Evolutionary conservation across 2,888 invertebrate species (phyloP).

Genomic region (Dendrolimus pini): DNA sequence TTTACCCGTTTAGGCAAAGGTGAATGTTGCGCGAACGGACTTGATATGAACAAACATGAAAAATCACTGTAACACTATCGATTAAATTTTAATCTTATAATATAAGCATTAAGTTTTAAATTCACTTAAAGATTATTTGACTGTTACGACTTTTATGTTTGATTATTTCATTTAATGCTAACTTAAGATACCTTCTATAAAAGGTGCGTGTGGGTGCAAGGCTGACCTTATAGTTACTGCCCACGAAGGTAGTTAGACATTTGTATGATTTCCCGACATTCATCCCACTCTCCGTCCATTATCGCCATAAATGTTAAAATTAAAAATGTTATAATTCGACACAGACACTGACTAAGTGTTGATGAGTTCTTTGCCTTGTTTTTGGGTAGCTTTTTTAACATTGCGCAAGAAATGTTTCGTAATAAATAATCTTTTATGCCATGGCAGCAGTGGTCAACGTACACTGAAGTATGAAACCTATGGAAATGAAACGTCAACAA

Average conservation of each 20-base stretch:
- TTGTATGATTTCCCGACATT: conserved; percentile 62
- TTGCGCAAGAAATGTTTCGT: too few species aligned
- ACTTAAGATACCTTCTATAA: conserved; percentile 54
- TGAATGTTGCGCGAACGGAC: conserved; percentile 68
- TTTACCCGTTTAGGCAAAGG: conserved; percentile 73
- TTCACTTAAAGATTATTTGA: conserved; percentile 12
- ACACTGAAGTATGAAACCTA: too few species aligned
- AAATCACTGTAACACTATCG: conserved; percentile 9
- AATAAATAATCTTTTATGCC: too few species aligned
- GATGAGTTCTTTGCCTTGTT: too few species aligned
- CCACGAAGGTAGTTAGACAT: conserved; percentile 63
- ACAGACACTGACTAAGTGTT: not conserved
- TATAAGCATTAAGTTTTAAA: conserved; percentile 16
- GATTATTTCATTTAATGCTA: conserved; percentile 37
- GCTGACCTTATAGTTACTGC: conserved; percentile 71
- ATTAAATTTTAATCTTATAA: conserved; percentile 11
- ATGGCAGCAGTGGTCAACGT: too few species aligned
- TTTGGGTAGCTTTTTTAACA: too few species aligned
- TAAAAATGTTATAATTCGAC: conserved; percentile 9
- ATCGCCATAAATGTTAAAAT: conserved; percentile 41
- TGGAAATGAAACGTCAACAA: too few species aligned
- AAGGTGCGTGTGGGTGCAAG: conserved; percentile 74
- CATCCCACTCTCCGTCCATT: conserved; percentile 56
- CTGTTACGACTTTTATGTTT: conserved; percentile 22
- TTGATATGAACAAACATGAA: conserved; percentile 24